Percentiles rank a stretch among this genome's conserved stretches.
These are phyloP conservation scores for Cryptotermes secundus DNA, from an alignment of 1,140 invertebrate genomes.

Conservation along the genomic window DNA sequence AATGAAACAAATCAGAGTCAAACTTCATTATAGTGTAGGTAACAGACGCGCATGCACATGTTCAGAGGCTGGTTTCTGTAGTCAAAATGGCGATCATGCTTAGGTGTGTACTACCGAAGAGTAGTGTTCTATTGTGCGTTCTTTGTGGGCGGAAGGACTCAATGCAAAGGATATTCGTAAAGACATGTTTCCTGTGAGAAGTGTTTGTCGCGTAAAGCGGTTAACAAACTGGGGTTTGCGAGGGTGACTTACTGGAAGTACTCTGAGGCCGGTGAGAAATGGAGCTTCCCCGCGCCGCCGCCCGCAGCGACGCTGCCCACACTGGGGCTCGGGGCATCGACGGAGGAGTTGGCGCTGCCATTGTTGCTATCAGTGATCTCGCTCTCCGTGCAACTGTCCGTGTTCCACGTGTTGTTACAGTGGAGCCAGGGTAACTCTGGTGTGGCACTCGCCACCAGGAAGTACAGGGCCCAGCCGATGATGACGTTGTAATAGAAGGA, in stretches of 20 bases:
- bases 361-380: conserved; percentile 33
- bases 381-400: conserved; percentile 65
- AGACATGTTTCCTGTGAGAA: too few relatives aligned
- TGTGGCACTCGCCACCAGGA: conserved; percentile 71
- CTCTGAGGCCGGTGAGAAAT: conserved; percentile 63
- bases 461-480: conserved; percentile 88
- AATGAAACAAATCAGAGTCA: too few relatives aligned
- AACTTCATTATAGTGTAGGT: too few relatives aligned
- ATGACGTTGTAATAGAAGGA: conserved; percentile 93
- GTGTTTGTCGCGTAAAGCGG: too few relatives aligned
- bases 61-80: too few relatives aligned
- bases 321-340: not conserved
- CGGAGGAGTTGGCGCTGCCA: conserved; percentile 31
- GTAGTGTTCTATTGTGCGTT: too few relatives aligned
- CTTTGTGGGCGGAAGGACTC: too few relatives aligned
- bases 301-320: not conserved
- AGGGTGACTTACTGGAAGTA: conserved; percentile 56
- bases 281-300: not conserved
- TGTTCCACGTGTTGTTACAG: conserved; percentile 90
- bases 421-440: conserved; percentile 79
- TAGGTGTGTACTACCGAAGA: too few relatives aligned
- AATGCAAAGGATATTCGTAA: too few relatives aligned
- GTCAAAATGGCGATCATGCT: too few relatives aligned
- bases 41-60: too few relatives aligned
- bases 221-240: too few relatives aligned